A percentile compares a stretch with the other conserved stretches of the same genome.
Conservation (phyloP, 2,113 vertebrate genomes). For the Connochaetes taurinus region DNA sequence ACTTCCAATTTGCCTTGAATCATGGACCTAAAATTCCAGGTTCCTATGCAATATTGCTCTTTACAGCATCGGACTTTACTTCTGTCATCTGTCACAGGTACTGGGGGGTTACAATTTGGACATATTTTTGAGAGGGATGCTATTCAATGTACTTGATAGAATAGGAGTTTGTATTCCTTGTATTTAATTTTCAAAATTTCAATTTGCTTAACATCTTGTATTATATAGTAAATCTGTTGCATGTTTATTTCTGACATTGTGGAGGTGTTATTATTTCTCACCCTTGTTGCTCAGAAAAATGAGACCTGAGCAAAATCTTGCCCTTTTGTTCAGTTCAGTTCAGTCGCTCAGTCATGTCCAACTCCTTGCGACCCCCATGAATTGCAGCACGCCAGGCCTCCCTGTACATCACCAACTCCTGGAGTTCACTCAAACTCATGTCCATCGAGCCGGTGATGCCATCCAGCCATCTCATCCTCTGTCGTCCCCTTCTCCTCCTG, state of each 20-base stretch:
- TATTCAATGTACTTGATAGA: not conserved
- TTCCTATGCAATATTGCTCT: not conserved
- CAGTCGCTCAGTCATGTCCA: accelerated
- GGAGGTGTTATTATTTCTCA: not conserved
- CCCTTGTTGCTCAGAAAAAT: not conserved
- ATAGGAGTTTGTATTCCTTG: not conserved
- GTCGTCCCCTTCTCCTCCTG: no score
- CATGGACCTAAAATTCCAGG: not conserved
- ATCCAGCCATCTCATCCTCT: no score
- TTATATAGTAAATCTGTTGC: not conserved
- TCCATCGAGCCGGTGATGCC: no score
- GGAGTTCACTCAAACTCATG: no score
- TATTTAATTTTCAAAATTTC: not conserved
- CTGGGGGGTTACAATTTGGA: not conserved
- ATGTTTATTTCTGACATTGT: not conserved
- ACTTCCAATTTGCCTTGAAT: not conserved
- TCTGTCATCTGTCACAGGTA: not conserved
- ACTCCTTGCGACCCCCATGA: no score
- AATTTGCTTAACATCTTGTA: not conserved
- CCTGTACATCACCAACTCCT: no score
- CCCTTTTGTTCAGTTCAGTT: not conserved
- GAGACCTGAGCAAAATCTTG: not conserved
- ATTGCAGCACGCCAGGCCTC: no score
- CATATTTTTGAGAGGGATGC: not conserved
- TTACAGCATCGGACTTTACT: not conserved